phyloP scores from a whole-genome alignment of 2,113 vertebrate genomes.

The Periophthalmus modestus region DNA sequence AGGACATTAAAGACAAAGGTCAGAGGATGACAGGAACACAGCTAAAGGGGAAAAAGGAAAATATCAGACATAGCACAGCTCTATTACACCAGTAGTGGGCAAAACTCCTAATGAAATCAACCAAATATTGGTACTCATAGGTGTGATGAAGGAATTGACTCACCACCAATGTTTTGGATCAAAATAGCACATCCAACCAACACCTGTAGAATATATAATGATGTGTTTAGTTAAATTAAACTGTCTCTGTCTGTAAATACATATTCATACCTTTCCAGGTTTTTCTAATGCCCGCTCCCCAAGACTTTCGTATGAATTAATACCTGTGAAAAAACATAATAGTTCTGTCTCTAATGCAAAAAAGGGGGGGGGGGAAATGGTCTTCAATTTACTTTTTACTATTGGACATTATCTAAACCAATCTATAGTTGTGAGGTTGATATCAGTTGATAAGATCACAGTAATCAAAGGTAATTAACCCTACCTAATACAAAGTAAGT shows the following conservation, averaged over 20 bases:
- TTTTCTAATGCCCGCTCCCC: constrained; percentile 87
- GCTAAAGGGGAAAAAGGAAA: constrained; percentile 32
- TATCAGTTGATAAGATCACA: constrained; percentile 10
- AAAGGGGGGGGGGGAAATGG: neutral
- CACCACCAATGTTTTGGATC: constrained; percentile 95
- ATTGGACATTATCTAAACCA: neutral
- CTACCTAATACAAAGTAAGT: neutral
- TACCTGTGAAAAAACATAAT: constrained; percentile 68
- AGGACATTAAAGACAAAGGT: no score
- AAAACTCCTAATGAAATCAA: constrained; percentile 38
- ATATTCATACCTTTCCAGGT: constrained; percentile 86
- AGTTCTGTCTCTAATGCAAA: neutral
- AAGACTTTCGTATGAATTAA: constrained; percentile 91
- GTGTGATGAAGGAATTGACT: constrained; percentile 54
- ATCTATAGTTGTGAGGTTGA: constrained; percentile 4
- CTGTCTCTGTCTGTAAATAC: neutral
- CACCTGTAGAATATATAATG: constrained; percentile 76
- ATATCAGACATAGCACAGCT: constrained; percentile 57
- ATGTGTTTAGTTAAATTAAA: neutral
- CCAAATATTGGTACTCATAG: neutral
- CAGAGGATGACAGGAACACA: neutral
- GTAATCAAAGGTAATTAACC: neutral
- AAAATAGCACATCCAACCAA: constrained; percentile 88
- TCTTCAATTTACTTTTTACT: neutral
- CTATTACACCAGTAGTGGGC: constrained; percentile 54